Base-by-base conservation (phyloP, 2,888 invertebrate species). In the Argyresthia albistria region DNA sequence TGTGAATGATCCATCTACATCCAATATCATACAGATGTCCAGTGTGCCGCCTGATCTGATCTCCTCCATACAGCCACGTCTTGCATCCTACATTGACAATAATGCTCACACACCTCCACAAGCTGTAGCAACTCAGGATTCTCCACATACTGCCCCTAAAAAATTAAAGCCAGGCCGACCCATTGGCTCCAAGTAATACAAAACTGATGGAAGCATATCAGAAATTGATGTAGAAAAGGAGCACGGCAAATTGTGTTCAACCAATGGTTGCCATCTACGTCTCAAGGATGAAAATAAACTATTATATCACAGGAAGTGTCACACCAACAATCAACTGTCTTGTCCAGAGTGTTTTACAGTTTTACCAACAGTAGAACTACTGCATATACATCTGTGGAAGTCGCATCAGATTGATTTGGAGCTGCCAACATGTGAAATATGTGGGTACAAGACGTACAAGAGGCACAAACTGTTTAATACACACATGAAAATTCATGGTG, bases 371-470 rank as follows among this genome's bases (percentile, higher is more conserved):
- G 93, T 94, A 88, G 91, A 92, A 60, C 86, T 89, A 0, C 68
- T 95, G n/a, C 92, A 93, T 56, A 90, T 92, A 3, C 96, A 96
- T 69, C 79, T 96, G 48, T 96, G 96, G 96, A 89, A 92, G 50
- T 66, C 80, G 0, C 96, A 96, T 69, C 86, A 89, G 48, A 89
- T 95, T 9, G 95, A 96, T 66, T 90, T 95, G 88, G 96, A 95
- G 65, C 73, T 96, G 46, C 93, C 92, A 50, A 89, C 91, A 1
- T 96, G 96, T 74, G 90, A 92, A 60, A 80, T 91, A 57, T 95
- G 95, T 66, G 90, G 90, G 36, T 94, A 92, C 65, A 93, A 93
- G 73, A 93, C 93, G 0, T 91, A 88, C 56, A 92, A 92, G 63
- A 88, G 90, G 56, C 91, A 92, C 54, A 91, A 93, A 59, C 80